phyloP scores from a whole-genome alignment of 2,888 invertebrate species.

The Lithosia quadra region DNA sequence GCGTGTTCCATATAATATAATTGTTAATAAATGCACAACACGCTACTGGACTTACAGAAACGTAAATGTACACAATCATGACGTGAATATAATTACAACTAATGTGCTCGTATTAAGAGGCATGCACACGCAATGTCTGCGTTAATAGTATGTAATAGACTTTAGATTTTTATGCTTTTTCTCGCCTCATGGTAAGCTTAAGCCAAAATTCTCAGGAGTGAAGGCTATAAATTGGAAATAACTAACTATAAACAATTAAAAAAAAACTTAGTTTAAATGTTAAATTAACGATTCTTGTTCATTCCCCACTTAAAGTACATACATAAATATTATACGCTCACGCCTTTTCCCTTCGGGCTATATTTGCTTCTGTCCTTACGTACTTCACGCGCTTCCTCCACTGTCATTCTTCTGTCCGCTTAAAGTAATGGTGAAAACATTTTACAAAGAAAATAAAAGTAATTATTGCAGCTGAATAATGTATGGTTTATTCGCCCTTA shows the following conservation, averaged over 20 bases:
- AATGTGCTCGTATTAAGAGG: conserved; percentile 28
- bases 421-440: too few species aligned
- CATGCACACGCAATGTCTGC: conserved; percentile 28
- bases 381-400: too few species aligned
- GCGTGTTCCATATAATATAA: conserved; percentile 24
- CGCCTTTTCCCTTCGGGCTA: too few species aligned
- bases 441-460: background rate
- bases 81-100: conserved; percentile 46
- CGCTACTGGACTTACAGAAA: conserved; percentile 41
- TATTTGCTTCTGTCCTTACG: too few species aligned
- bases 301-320: too few species aligned
- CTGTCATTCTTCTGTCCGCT: too few species aligned
- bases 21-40: conserved; percentile 45
- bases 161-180: background rate
- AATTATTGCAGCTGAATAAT: background rate
- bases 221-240: background rate
- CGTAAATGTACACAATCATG: conserved; percentile 36
- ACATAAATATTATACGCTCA: too few species aligned
- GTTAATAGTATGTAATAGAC: conserved; percentile 5
- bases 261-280: too few species aligned
- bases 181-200: background rate
- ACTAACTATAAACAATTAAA: too few species aligned
- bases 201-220: background rate
- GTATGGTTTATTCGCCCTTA: background rate
- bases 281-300: too few species aligned